Base-by-base conservation (phyloP, 2,888 invertebrate species). In the Dendrolimus pini region DNA sequence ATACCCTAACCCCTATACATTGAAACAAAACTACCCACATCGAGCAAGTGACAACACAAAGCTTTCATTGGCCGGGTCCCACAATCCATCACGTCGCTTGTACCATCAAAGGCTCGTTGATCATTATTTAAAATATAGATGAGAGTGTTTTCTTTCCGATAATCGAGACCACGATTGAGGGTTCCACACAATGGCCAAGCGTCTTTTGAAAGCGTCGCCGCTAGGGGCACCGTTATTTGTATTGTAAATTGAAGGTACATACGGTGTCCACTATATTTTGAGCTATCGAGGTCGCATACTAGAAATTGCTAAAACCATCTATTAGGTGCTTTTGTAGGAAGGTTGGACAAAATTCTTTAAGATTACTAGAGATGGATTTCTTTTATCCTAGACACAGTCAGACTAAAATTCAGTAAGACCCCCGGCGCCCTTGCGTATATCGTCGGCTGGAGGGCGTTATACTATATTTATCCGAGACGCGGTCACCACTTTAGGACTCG, bases 121-220 rank as follows among this genome's bases (percentile, higher is more conserved):
- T 89, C 89, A 88, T 90, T 89, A 88, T 90, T 90, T 89, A 89
- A 89, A 90, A 89, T 88, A 90, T 89, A 87, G 88, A 90, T 89
- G 89, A 83, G 80, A 84, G 88, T 89, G 89, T 89, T 90, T 90
- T 90, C 89, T 89, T 89, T 88, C 75, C 89, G 85, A 90, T 89
- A 89, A 90, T 89, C 89, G 88, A 85, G 87, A 81, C 82, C 78
- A 70, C 81, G 83, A 87, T 88, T 82, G 88, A 84, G 89, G 89
- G 89, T 81, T 67, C 77, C 68, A 73, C 75, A 89, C 89, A 89
- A 89, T 87, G 67, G 82, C 70, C 60, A 61, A 30, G 69, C 74
- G 74, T 75, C 78, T 80, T 84, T 82, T 83, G 79, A 83, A 79
- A 81, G 78, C 81, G 79, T 80, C 83, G 85, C 82, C 82, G 69